Base-by-base conservation (phyloP, 2,888 invertebrate genomes). In the Belgica antarctica region DNA sequence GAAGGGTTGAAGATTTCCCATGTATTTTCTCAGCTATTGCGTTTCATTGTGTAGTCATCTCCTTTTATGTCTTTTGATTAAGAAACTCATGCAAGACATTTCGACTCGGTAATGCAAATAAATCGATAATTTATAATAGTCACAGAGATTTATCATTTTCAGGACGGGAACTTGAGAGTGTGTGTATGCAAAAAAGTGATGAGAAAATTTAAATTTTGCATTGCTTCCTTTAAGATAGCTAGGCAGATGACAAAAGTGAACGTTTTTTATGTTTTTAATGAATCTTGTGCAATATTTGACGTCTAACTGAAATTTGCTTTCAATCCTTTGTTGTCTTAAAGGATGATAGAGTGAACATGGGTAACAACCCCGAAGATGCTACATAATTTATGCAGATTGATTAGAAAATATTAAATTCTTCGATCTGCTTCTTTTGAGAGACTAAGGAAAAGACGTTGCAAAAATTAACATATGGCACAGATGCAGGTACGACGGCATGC, bases 41-140 rank as follows among this genome's bases (percentile, higher is more conserved):
- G 70, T 41, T 61, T 59, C 27, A 25, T 34, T 34, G 47, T 70
- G 41, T 34, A 36, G 10, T 70, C 24, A 15, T 62, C 25, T 62
- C 24, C 52, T 52, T 52, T 52, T 12, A 8, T 27, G 27, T 68
- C 22, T 57, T 68, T 68, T 68, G 68, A 68, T 68, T 68, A 68
- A 52, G 22, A 52, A 52, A 52, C 52, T 52, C 4, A 12, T 34
- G 7, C 10, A 2, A 36, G 34, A 41, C 31, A 7, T 57, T 68
- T 69, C 69, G 36, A 36, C 61, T 70, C 61, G 59, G 61, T 59
- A 70, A 70, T 70, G 70, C 70, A 70, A 70, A 70, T 70, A 70
- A 70, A 70, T 70, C 70, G 70, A 70, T 70, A 70, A 70, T 70
- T 70, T 70, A 70, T 70, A 70, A 57, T 61, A 59, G 57, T 59